A percentile compares a stretch with the other conserved stretches of the same genome.
Conservation (phyloP, 2,797 vertebrate genomes). For the Todus mexicanus region DNA sequence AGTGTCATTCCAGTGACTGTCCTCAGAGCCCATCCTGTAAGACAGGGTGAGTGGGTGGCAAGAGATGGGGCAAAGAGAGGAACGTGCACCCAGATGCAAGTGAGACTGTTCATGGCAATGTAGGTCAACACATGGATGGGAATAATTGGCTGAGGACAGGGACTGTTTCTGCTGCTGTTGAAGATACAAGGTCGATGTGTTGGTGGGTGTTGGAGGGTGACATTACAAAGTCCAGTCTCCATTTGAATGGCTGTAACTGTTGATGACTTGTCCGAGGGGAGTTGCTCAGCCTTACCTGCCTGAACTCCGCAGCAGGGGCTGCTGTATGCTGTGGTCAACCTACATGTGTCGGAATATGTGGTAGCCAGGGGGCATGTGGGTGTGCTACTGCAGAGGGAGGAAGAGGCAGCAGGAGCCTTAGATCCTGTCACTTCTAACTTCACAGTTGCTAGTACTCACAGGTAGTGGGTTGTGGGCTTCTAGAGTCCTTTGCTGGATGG, state of each 20-base stretch:
- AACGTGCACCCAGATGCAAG: background rate
- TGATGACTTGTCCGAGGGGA: background rate
- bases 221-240: background rate
- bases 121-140: background rate
- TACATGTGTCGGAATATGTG: rapidly evolving
- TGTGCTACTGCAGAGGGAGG: background rate
- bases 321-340: rapidly evolving
- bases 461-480: background rate
- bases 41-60: background rate
- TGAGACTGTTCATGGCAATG: background rate
- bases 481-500: background rate
- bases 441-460: background rate
- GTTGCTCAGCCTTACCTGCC: background rate
- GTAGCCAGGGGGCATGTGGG: background rate
- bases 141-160: background rate
- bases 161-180: background rate
- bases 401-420: background rate
- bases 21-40: background rate
- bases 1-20: background rate
- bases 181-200: background rate
- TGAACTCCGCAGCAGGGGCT: background rate
- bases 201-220: background rate
- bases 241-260: background rate
- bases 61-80: background rate
- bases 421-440: background rate